phyloP scores from a whole-genome alignment of 2,797 vertebrate species.

The Pipistrellus pipistrellus region DNA sequence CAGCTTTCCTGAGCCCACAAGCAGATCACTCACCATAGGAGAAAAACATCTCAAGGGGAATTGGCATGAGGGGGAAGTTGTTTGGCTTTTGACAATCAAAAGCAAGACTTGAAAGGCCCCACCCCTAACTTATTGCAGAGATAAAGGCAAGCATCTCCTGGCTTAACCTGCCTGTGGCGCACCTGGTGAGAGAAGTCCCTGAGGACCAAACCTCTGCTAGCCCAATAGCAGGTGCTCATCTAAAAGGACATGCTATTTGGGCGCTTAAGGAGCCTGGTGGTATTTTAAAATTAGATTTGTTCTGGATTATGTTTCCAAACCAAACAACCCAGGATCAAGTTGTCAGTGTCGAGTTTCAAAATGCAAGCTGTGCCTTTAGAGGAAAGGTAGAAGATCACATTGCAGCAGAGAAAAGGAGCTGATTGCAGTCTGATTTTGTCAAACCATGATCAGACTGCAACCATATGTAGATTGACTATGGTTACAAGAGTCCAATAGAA shows the following conservation, averaged over 20 bases:
- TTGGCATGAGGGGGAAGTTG: neutral
- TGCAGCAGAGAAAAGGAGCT: neutral
- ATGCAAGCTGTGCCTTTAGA: neutral
- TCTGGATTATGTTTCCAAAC: neutral
- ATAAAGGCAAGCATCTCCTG: neutral
- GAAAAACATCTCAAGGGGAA: neutral
- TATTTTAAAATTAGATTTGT: neutral
- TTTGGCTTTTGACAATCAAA: neutral
- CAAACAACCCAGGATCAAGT: neutral
- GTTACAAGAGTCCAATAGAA: neutral
- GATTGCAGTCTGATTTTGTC: neutral
- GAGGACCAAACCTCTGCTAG: neutral
- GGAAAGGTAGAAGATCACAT: neutral
- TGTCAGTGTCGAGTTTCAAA: neutral
- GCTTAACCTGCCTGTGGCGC: neutral
- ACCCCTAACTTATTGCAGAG: neutral
- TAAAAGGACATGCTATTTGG: neutral
- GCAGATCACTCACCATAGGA: neutral
- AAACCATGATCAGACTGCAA: neutral
- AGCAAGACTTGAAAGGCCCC: neutral
- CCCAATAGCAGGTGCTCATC: slow-evolving; percentile 25
- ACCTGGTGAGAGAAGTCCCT: neutral
- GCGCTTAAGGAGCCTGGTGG: neutral
- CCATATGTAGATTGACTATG: neutral
- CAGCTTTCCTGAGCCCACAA: neutral